phyloP scores from a whole-genome alignment of 1,140 invertebrate genomes.

The Drosophila mojavensis region DNA sequence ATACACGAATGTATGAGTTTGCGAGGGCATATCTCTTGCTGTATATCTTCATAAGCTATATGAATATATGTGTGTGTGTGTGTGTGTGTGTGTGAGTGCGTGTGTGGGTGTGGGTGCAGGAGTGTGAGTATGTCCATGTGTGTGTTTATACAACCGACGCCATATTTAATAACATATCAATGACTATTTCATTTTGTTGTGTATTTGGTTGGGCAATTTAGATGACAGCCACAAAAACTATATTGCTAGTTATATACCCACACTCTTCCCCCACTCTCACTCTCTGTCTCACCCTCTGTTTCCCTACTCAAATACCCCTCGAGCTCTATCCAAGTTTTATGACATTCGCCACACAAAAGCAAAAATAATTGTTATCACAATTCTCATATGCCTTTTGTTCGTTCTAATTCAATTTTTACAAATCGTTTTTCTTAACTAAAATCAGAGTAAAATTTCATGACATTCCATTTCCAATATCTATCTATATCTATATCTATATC shows the following conservation, averaged over 20 bases:
- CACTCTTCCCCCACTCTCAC: neutral
- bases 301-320: neutral
- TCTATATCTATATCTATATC: no score
- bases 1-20: constrained; percentile 18
- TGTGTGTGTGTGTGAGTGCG: neutral
- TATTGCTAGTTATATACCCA: neutral
- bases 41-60: constrained; percentile 37
- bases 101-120: constrained; percentile 12
- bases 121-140: constrained; percentile 9
- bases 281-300: no score
- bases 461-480: no score
- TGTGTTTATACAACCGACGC: constrained; percentile 61
- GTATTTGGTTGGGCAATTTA: constrained; percentile 39
- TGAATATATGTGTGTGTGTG: constrained; percentile 13
- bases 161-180: constrained; percentile 77
- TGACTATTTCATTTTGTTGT: constrained; percentile 66
- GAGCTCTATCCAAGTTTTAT: neutral
- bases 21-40: constrained; percentile 29
- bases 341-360: constrained; percentile 7
- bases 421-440: neutral
- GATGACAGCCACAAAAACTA: constrained; percentile 29
- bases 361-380: constrained; percentile 34
- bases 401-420: neutral
- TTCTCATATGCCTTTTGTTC: constrained; percentile 22
- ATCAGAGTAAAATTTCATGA: no score